Evolutionary conservation across 2,113 vertebrate species (phyloP).

Genomic region (Ptychochromis oligacanthus): DNA sequence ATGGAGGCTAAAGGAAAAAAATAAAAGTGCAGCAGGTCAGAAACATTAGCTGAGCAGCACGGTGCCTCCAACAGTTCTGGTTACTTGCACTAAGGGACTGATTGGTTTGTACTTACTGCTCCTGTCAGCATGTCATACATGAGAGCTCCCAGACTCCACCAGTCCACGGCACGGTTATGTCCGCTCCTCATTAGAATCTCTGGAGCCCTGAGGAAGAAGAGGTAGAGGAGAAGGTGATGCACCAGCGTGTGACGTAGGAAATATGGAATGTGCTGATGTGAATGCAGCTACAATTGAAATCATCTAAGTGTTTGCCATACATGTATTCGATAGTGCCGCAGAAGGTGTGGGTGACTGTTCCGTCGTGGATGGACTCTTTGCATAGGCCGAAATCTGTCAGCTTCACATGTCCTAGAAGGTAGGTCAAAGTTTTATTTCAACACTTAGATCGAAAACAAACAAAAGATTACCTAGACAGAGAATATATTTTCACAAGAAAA

Average conservation of each 20-base stretch:
- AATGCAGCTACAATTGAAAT: not conserved
- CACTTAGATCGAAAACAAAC: not conserved
- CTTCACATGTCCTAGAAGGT: slow-evolving; percentile 91
- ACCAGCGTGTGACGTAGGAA: not conserved
- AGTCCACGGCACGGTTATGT: slow-evolving; percentile 97
- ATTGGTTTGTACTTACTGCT: slow-evolving; percentile 86
- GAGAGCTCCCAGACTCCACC: slow-evolving; percentile 98
- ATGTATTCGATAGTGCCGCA: slow-evolving; percentile 99
- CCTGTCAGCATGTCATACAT: slow-evolving; percentile 99
- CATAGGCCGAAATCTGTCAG: slow-evolving; percentile 96
- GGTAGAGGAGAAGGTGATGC: not conserved
- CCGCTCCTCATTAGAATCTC: slow-evolving; percentile 98
- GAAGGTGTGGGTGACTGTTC: slow-evolving; percentile 97
- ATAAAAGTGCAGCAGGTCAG: slow-evolving; percentile 10
- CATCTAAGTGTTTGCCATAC: slow-evolving; percentile 77
- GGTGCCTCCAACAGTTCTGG: not conserved
- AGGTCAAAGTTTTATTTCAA: not conserved
- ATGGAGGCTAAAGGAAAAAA: slow-evolving; percentile 93
- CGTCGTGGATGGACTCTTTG: slow-evolving; percentile 98
- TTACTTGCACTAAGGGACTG: not conserved
- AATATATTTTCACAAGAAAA: not conserved
- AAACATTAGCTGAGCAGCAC: not conserved
- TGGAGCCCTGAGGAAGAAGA: slow-evolving; percentile 85
- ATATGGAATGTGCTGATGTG: not conserved
- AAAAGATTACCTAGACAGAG: not conserved